Evolutionary conservation across 2,888 invertebrate genomes (phyloP).

Genomic region (Acleris emargana): DNA sequence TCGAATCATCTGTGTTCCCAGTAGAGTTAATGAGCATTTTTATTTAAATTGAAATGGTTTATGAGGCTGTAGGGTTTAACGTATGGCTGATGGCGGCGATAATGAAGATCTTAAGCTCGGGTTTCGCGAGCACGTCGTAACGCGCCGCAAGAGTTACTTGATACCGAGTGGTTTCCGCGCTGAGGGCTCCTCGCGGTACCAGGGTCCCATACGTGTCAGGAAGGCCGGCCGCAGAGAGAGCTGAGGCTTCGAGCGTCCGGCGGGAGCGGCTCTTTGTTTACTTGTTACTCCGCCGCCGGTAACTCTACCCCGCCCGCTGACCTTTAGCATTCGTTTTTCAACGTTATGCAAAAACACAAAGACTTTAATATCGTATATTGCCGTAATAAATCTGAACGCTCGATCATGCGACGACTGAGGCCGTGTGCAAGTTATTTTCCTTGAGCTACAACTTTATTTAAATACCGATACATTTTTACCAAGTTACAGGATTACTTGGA

Average conservation of each 20-base stretch:
- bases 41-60: constrained; percentile 58
- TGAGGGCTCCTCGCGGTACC: constrained; percentile 14
- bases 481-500: neutral
- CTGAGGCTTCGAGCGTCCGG: constrained; percentile 38
- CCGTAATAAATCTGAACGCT: constrained; percentile 32
- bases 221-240: neutral
- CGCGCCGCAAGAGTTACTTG: constrained; percentile 53
- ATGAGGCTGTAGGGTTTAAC: constrained; percentile 52
- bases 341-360: constrained; percentile 34
- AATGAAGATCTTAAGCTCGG: constrained; percentile 68
- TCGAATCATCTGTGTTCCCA: constrained; percentile 43
- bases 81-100: constrained; percentile 62
- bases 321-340: constrained; percentile 51
- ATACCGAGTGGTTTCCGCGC: constrained; percentile 29
- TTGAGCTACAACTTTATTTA: constrained; percentile 23
- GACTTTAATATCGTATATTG: constrained; percentile 21
- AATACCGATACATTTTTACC: neutral
- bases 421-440: constrained; percentile 21
- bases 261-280: constrained; percentile 52
- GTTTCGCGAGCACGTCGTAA: constrained; percentile 64
- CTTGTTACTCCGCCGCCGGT: constrained; percentile 42
- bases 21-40: constrained; percentile 50
- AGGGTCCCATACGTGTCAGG: constrained; percentile 2
- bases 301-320: constrained; percentile 60
- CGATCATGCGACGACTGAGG: constrained; percentile 29